Evolutionary conservation across 2,113 vertebrate genomes (phyloP), one percentile per base, ranked within the genome.

Genomic region (Mungos mungo): DNA sequence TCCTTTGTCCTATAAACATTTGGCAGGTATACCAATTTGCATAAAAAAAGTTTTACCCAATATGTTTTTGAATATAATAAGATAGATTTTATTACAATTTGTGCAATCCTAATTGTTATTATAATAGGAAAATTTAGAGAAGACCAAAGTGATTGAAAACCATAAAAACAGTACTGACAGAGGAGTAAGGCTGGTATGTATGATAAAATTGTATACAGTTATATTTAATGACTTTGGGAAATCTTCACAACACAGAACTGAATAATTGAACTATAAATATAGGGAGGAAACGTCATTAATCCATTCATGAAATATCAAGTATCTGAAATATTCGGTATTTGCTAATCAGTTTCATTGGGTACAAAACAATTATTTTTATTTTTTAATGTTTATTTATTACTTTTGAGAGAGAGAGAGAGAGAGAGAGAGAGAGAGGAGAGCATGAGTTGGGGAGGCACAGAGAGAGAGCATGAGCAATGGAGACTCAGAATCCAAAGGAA

Each of bases 321-420:
- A 68, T 45, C 82, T 83, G 31, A 92, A 92, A n/a, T 96, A 82
- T 35, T 57, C 23, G 83, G 13, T 54, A 88, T 92, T 87, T 82
- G 12, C 29, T 88, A 81, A 31, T 13, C 27, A 88, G 3, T 66
- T 96, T 23, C 16, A 23, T 57, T 21, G 35, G 25, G 66, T 50
- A 4, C 14, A 87, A 60, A 89, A 57, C 18, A 81, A 41, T 81
- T 14, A 71, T 11, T 19, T 27, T 47, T 47, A 47, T 47, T 52
- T 57, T 76, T 81, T 80, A 3, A 66, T 74, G 14, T 57, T 57
- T 7, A 77, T 7, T 31, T 60, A 79, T 38, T 90, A 33, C n/a
- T 63, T 68, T 83, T 57, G 19, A 57, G 18, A 57, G 19, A 57
- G 54, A 54, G 54, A 57, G 54, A 57, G 5, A 19, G 54, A 57